Evolutionary conservation across 2,888 invertebrate genomes (phyloP), one percentile per base, ranked within the genome.

Genomic region (Baccha elongata): DNA sequence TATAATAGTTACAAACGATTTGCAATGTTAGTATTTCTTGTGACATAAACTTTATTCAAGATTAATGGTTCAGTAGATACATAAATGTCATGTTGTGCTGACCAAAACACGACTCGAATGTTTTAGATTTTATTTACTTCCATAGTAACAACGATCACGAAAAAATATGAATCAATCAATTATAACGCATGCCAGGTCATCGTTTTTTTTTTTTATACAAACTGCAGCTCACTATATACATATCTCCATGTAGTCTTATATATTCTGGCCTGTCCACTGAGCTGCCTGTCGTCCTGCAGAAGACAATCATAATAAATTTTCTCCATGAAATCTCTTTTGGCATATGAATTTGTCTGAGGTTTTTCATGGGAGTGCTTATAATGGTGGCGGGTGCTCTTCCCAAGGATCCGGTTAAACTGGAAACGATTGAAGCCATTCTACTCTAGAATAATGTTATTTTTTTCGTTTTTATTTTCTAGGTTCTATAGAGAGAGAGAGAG

Each of bases 291-390:
- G 44, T 64, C 44, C 72, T 71, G 46, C 32, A n/a, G 53, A 78
- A 64, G 78, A 78, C 83, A 76, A 83, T 83, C 83, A 78, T 78
- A 78, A 83, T 83, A 83, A 83, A 83, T 83, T 83, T 78, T 21
- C 72, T 64, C 64, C 44, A 32, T 78, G 67, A 72, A 83, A 78
- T 83, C 83, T 83, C 83, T 68, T 78, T 78, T 78, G 83, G 83
- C 83, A 83, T 83, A 83, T 83, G 83, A 83, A 78, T 83, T 83
- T 83, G 72, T 83, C 83, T 83, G 83, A 73, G 83, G 83, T 78
- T 78, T n/a, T 76, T 52, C 68, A 37, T 78, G 67, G 62, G 42
- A 37, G 37, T 58, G 60, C 50, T 60, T 40, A 60, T 29, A 35
- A 50, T 58, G 15, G 13, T 23, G 37, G 37, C 11, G 37, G 37